Evolutionary conservation across 2,113 vertebrate genomes (phyloP).

Genomic region (Tachycineta bicolor): DNA sequence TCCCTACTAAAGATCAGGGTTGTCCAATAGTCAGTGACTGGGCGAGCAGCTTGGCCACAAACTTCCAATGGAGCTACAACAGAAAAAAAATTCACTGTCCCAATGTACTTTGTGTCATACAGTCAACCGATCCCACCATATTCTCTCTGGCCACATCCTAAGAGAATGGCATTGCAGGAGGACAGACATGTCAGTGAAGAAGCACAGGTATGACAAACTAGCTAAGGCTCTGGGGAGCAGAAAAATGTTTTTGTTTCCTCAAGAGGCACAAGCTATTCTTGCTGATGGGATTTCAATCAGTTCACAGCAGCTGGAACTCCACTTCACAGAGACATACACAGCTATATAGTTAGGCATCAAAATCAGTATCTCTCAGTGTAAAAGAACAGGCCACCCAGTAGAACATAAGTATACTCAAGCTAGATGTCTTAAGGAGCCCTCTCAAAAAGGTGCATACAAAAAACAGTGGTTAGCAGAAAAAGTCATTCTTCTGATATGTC

Average conservation of each 20-base stretch:
- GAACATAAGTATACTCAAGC: not conserved
- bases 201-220: not conserved
- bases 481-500: not conserved
- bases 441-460: not conserved
- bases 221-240: not conserved
- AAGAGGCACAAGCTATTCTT: not conserved
- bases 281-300: not conserved
- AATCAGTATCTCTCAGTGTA: not conserved
- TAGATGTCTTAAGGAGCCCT: not conserved
- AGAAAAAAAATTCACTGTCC: not conserved
- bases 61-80: not conserved
- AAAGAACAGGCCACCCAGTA: not conserved
- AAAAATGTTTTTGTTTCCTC: not conserved
- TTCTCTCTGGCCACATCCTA: not conserved
- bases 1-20: not conserved
- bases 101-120: not conserved
- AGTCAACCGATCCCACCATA: not conserved
- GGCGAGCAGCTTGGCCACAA: not conserved
- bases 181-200: not conserved
- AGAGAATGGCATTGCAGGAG: not conserved
- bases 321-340: not conserved
- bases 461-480: not conserved
- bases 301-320: constrained; percentile 13
- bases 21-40: not conserved
- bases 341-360: not conserved